These are phyloP conservation scores for Sinonovacula constricta DNA, from an alignment of 1,140 invertebrate species.

Conservation along the genomic window DNA sequence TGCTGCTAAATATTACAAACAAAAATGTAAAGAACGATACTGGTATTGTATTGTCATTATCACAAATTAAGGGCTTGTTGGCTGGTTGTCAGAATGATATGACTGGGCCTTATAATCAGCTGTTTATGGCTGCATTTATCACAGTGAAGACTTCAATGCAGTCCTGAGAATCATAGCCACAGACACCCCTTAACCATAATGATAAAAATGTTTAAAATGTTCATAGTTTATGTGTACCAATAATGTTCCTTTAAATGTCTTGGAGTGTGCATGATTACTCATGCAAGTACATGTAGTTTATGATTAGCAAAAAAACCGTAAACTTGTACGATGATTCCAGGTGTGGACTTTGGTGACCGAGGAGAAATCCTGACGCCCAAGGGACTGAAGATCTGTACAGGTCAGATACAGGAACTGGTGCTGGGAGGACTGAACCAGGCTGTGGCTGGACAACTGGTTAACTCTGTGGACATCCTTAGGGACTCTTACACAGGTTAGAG, in stretches of 20 bases:
- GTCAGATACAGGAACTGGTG: slow-evolving; percentile 90
- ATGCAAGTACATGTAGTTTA: neutral
- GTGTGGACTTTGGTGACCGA: slow-evolving; percentile 74
- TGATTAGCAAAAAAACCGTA: neutral
- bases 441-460: slow-evolving; percentile 89
- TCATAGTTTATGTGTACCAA: neutral
- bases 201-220: neutral
- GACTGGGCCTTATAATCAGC: too few species aligned
- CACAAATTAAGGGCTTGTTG: too few species aligned
- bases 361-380: slow-evolving; percentile 71
- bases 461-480: slow-evolving; percentile 89
- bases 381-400: slow-evolving; percentile 80
- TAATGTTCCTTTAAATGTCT: slow-evolving; percentile 1
- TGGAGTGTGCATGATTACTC: neutral
- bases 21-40: too few species aligned
- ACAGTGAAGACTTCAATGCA: too few species aligned
- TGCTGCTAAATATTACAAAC: too few species aligned
- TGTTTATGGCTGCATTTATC: too few species aligned
- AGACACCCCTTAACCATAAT: too few species aligned
- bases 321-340: slow-evolving; percentile 59
- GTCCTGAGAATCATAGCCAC: too few species aligned
- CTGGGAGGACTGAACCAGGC: slow-evolving; percentile 86
- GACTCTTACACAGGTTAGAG: slow-evolving; percentile 86
- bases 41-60: too few species aligned
- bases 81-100: too few species aligned